Evolutionary conservation across 2,797 vertebrate genomes (phyloP), one percentile per base, ranked within the genome.

Genomic region (Poecilia picta): DNA sequence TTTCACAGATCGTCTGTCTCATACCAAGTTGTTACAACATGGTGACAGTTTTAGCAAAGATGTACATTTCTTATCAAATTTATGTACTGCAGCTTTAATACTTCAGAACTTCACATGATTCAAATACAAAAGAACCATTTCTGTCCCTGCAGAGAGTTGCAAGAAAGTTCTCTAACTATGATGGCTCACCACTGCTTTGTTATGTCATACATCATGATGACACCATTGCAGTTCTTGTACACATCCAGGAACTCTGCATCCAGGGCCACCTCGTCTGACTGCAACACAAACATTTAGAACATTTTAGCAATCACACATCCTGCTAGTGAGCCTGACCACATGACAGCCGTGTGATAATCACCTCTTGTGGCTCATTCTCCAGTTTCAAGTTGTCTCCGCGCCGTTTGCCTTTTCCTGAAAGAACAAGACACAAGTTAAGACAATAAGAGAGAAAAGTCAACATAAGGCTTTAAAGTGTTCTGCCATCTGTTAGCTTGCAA

Each of bases 151-250:
- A 41, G 20, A 68, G 5, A 4, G 45, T 49, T 31, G 12, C 46
- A 20, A 36, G 15, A 23, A 51, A 45, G 68, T 28, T 28, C 11
- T 31, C 28, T 33, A 11, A 33, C 28, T 20, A 68, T 12, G 8
- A 23, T 41, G 23, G 81, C 92, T 95, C 91, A 99, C 98, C 98
- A 99, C 91, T 99, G 98, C 88, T 99, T 99, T 89, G 98, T 99
- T 87, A 99, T 99, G 92, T 99, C 98, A 77, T 99, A 99, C 98
- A 99, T 99, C 98, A 99, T 97, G 94, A 99, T 98, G 36, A 99
- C 96, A 0, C 98, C 98, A 0, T 98, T 98, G 89, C 98, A 99
- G 92, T 98, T 99, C 92, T 99, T 98, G 93, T 99, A 99, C 43
- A 99, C 98, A 0, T 99, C 98, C 82, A 99, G 93, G 93, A 99